phyloP scores from a whole-genome alignment of 92 coral and sea anemone species.

The Epizoanthus rinbou region DNA sequence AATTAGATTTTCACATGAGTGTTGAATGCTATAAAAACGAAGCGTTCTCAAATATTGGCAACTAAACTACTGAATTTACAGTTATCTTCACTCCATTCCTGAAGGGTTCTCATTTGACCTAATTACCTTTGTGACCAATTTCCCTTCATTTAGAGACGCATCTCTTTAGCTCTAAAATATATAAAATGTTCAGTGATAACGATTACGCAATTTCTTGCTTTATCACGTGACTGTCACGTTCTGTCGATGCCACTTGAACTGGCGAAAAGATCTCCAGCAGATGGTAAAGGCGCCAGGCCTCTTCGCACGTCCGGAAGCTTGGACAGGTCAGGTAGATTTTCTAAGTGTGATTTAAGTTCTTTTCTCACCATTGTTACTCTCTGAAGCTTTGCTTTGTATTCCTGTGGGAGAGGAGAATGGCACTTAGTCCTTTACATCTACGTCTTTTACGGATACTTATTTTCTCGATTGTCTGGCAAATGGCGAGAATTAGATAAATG shows the following conservation, averaged over 20 bases:
- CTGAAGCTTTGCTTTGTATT: conserved; percentile 89
- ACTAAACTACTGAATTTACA: too few relatives aligned
- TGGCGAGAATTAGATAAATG: too few relatives aligned
- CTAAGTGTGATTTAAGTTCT: conserved; percentile 94
- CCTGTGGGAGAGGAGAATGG: conserved; percentile 52
- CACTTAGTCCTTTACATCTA: not conserved
- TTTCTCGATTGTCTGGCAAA: not conserved
- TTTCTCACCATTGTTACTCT: conserved; percentile 93
- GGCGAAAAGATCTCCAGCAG: conserved; percentile 97
- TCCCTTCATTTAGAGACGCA: too few relatives aligned
- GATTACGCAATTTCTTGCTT: not conserved
- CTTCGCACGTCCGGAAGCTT: conserved; percentile 95
- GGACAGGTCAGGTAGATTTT: conserved; percentile 92
- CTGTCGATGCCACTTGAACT: conserved; percentile 60
- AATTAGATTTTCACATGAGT: too few relatives aligned
- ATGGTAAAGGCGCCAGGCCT: conserved; percentile 97
- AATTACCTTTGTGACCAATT: too few relatives aligned
- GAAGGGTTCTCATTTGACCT: too few relatives aligned
- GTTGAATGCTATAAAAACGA: too few relatives aligned
- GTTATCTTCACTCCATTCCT: too few relatives aligned
- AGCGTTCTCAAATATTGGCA: too few relatives aligned
- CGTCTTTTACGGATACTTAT: not conserved
- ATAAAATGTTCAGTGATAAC: not conserved
- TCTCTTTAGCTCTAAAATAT: too few relatives aligned
- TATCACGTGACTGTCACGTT: conserved; percentile 48